Evolutionary conservation across 2,888 invertebrate species (phyloP).

Genomic region (Cryptocheilus praepositus): DNA sequence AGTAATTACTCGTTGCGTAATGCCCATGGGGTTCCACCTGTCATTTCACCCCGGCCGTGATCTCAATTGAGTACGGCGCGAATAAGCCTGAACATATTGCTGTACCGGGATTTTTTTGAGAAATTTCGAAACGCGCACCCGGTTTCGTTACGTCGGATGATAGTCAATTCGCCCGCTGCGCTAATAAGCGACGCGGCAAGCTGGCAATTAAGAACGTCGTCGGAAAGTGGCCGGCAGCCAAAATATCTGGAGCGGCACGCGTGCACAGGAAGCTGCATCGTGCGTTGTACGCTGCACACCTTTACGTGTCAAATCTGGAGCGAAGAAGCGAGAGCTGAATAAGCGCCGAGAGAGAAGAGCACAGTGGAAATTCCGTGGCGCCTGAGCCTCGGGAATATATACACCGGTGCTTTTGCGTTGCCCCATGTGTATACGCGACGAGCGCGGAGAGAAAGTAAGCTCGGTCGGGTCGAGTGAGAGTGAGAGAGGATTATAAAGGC

Average conservation of each 20-base stretch:
- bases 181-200: background rate
- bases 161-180: too few species aligned
- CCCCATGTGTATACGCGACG: background rate
- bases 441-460: background rate
- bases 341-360: slow-evolving; percentile 28
- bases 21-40: too few species aligned
- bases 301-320: slow-evolving; percentile 43
- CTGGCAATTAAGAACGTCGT: slow-evolving; percentile 22
- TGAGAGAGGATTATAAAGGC: too few species aligned
- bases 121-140: too few species aligned
- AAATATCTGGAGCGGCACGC: slow-evolving; percentile 45
- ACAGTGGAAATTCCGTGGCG: slow-evolving; percentile 42
- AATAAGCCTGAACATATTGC: too few species aligned
- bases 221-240: slow-evolving; percentile 17
- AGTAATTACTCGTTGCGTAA: too few species aligned
- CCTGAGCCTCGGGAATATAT: slow-evolving; percentile 25
- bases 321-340: slow-evolving; percentile 40
- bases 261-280: slow-evolving; percentile 14
- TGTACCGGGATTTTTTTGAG: too few species aligned
- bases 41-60: too few species aligned
- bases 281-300: slow-evolving; percentile 27
- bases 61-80: too few species aligned
- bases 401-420: background rate
- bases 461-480: background rate
- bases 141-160: too few species aligned